Evolutionary conservation across 2,888 invertebrate species (phyloP).

Genomic region (Pristionchus entomophagus): DNA sequence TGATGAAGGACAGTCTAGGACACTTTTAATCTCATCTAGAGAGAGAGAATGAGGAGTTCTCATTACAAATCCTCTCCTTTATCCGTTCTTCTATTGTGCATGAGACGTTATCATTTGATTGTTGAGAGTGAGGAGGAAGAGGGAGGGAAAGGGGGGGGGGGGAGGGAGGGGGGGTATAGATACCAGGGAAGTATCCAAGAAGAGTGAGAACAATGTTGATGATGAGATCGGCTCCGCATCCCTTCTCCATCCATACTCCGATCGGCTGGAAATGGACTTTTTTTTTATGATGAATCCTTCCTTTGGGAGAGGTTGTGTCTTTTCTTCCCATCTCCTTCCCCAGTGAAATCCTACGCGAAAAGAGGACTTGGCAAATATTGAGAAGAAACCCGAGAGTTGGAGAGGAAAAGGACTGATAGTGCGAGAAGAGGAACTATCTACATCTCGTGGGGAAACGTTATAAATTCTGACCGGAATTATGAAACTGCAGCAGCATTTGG

Average conservation of each 20-base stretch:
- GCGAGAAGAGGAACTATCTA: neutral
- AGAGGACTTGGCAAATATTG: constrained; percentile 13
- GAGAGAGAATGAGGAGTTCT: too few species aligned
- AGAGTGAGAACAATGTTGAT: constrained; percentile 60
- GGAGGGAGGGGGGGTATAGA: too few species aligned
- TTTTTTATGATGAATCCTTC: neutral
- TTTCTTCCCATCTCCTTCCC: neutral
- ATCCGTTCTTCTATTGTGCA: too few species aligned
- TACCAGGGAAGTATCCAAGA: constrained; percentile 50
- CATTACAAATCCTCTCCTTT: too few species aligned
- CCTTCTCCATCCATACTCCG: constrained; percentile 67
- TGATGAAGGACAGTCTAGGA: too few species aligned
- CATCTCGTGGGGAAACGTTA: neutral
- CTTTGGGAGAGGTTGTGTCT: neutral
- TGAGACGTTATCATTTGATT: too few species aligned
- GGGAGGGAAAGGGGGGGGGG: too few species aligned
- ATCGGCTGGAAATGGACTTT: constrained; percentile 61
- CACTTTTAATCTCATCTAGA: too few species aligned
- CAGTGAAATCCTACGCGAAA: constrained; percentile 16
- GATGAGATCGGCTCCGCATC: constrained; percentile 60
- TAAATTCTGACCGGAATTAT: constrained; percentile 61
- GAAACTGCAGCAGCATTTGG: constrained; percentile 61
- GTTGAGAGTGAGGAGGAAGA: too few species aligned
- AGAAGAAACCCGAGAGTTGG: neutral
- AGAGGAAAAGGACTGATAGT: neutral